A percentile compares a stretch with the other conserved stretches of the same genome.
Conservation (phyloP, 2,888 invertebrate species). For the Drosophila fungiperda region DNA sequence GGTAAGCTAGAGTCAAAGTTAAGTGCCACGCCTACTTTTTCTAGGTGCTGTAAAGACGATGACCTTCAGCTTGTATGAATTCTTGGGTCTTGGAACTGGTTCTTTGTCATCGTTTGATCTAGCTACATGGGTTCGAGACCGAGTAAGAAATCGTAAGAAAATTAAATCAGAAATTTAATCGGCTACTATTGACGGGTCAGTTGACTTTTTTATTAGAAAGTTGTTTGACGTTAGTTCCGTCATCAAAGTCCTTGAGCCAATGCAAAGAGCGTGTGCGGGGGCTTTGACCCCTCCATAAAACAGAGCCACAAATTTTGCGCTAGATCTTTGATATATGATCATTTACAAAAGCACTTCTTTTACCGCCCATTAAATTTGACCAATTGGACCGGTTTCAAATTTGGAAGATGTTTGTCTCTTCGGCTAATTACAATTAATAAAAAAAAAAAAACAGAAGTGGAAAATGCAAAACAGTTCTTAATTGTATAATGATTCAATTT, state of each 20-base stretch:
- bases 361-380: conserved; percentile 38
- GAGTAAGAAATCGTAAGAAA: conserved; percentile 56
- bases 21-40: conserved; percentile 45
- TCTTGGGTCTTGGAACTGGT: conserved; percentile 63
- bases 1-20: conserved; percentile 11
- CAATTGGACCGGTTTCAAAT: conserved; percentile 53
- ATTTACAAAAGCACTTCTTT: conserved; percentile 50
- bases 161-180: conserved; percentile 65
- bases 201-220: conserved; percentile 75
- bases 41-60: conserved; percentile 49
- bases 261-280: conserved; percentile 45
- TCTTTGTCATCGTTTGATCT: conserved; percentile 32
- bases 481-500: conserved; percentile 55
- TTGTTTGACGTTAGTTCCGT: conserved; percentile 79
- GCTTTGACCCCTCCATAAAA: conserved; percentile 65
- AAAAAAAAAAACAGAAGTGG: conserved; percentile 34
- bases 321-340: conserved; percentile 56
- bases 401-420: conserved; percentile 18
- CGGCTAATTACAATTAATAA: conserved; percentile 32
- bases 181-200: conserved; percentile 15
- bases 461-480: conserved; percentile 67
- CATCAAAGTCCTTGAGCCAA: conserved; percentile 66
- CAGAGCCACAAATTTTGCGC: conserved; percentile 27
- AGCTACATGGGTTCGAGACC: conserved; percentile 7
- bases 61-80: conserved; percentile 62